Evolutionary conservation across 2,888 invertebrate species (phyloP), one percentile per base, ranked within the genome.

Genomic region (Eristalis pertinax): DNA sequence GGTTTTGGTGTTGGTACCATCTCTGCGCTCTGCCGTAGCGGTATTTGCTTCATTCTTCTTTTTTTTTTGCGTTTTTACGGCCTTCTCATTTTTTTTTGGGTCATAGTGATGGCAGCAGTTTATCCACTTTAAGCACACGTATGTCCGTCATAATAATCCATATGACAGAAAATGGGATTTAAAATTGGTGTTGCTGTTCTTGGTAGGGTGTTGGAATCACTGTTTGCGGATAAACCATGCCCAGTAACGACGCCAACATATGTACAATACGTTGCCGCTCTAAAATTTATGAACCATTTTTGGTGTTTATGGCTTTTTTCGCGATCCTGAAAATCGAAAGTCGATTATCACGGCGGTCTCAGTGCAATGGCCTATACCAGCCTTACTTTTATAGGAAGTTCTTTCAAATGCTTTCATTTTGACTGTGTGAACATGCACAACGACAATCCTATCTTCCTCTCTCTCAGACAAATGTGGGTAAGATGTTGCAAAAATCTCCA

Each of bases 71-170:
- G 58, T 32, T 67, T 64, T 50, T 50, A 50, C 19, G 19, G 62
- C 70, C 69, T 67, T 56, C 24, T 63, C 73, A 65, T 82, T 69
- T 68, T 64, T 82, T 74, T 86, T 63, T 19, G 69, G 63, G 77
- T 85, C 77, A 85, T 78, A 78, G 78, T 75, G 74, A 79, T 83
- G 86, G 70, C 86, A 79, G 78, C 78, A 83, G 86, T 83, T 86
- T 86, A 86, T 78, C 74, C 86, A 86, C 83, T 83, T 83, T 79
- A 86, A 86, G 74, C 70, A 75, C 74, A 63, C 67, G 86, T 67
- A 78, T 83, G 83, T 86, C 86, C 78, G 75, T 86, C 86, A 86
- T 86, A 86, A 86, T 86, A 83, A 86, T 83, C 83, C 83, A 75
- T 75, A 70, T 68, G 75, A 86, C 75, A 78, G 78, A 78, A 82